Evolutionary conservation across 2,113 vertebrate genomes (phyloP).

Genomic region (Silurus meridionalis): DNA sequence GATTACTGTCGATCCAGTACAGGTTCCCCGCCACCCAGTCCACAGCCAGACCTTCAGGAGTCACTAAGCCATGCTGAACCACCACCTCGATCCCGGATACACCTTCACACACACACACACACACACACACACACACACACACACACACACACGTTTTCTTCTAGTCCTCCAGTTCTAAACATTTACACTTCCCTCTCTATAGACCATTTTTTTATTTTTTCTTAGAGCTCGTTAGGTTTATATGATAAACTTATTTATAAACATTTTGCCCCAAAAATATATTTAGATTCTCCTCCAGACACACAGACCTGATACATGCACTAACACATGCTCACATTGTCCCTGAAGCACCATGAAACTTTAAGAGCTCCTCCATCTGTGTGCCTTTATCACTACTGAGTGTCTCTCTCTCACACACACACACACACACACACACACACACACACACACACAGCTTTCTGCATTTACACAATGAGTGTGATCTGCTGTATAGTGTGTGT

Average conservation of each 20-base stretch:
- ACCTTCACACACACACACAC: constrained; percentile 61
- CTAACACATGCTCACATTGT: not conserved
- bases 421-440: not conserved
- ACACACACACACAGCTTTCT: not conserved
- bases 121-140: not conserved
- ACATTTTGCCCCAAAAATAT: not conserved
- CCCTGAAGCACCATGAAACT: constrained; percentile 39
- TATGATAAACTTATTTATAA: not conserved
- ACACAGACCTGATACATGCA: constrained; percentile 2
- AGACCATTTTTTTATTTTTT: no score
- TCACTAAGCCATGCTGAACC: constrained; percentile 84
- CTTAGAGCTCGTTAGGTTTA: not conserved
- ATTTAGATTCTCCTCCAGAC: constrained; percentile 5
- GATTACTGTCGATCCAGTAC: constrained; percentile 89
- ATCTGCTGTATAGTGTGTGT: not conserved
- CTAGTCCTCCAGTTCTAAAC: no score
- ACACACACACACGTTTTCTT: not conserved
- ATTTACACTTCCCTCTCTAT: no score
- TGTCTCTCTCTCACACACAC: not conserved
- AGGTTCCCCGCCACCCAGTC: constrained; percentile 88
- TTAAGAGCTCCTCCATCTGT: constrained; percentile 33
- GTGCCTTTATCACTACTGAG: constrained; percentile 37
- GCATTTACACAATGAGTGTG: not conserved
- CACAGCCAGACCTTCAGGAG: constrained; percentile 84
- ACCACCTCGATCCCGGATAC: constrained; percentile 82